These are phyloP conservation scores for Unio pictorum DNA, from an alignment of 2,888 invertebrate genomes.

Conservation along the genomic window DNA sequence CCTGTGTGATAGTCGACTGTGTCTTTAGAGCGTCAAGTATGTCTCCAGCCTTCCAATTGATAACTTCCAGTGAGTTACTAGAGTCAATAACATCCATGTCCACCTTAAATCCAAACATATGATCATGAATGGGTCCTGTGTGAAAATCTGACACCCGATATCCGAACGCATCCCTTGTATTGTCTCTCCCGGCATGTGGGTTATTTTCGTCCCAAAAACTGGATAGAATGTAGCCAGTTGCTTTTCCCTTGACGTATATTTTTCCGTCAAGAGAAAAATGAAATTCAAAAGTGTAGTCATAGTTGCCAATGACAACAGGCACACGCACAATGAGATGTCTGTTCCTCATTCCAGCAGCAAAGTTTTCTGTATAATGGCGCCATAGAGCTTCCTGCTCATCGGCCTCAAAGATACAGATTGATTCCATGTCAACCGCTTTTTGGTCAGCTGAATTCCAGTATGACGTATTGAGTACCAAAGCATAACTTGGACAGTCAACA, in stretches of 20 bases:
- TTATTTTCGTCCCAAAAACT: conserved; percentile 43
- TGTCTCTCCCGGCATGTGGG: conserved; percentile 26
- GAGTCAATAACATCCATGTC: conserved; percentile 44
- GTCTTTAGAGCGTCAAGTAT: conserved; percentile 29
- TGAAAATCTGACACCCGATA: conserved; percentile 34
- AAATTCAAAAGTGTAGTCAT: conserved; percentile 54
- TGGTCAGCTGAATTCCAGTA: conserved; percentile 30
- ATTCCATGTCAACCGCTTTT: conserved; percentile 20
- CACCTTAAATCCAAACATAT: conserved; percentile 51
- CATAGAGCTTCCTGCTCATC: conserved; percentile 47
- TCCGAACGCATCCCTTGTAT: conserved; percentile 41
- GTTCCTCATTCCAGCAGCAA: conserved; percentile 41
- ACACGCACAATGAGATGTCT: conserved; percentile 37
- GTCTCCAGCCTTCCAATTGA: conserved; percentile 45
- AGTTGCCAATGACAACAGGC: conserved; percentile 48
- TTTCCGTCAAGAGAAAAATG: conserved; percentile 47
- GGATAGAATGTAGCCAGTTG: conserved; percentile 45
- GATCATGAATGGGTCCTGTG: conserved; percentile 48
- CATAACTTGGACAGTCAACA: conserved; percentile 54
- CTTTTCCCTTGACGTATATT: conserved; percentile 33
- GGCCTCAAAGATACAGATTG: conserved; percentile 53
- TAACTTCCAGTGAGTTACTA: conserved; percentile 37
- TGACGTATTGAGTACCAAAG: conserved; percentile 39
- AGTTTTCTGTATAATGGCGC: conserved; percentile 33
- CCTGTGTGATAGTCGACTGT: conserved; percentile 7